phyloP scores from a whole-genome alignment of 1,140 invertebrate genomes.

The Panonychus citri region DNA sequence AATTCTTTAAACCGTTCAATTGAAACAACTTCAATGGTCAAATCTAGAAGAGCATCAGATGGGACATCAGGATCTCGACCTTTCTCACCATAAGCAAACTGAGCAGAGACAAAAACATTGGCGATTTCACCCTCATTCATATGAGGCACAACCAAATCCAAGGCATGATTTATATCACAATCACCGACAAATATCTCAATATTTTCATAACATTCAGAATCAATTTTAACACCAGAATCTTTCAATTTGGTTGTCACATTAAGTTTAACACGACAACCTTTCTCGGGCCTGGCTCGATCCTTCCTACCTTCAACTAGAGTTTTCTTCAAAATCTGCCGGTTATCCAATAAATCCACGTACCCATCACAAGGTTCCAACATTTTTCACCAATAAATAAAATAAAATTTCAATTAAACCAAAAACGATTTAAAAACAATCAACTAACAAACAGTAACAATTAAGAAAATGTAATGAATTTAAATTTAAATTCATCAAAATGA shows the following conservation, averaged over 20 bases:
- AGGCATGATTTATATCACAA: constrained; percentile 36
- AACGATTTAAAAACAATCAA: too few species aligned
- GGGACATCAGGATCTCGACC: constrained; percentile 35
- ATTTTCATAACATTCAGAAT: constrained; percentile 34
- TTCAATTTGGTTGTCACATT: constrained; percentile 38
- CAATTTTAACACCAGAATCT: constrained; percentile 29
- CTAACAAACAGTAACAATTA: too few species aligned
- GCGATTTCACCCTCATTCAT: constrained; percentile 57
- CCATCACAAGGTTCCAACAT: too few species aligned
- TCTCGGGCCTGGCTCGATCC: constrained; percentile 35
- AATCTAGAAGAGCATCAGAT: constrained; percentile 31
- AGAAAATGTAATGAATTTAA: too few species aligned
- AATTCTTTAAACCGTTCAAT: constrained; percentile 35
- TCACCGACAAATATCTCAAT: constrained; percentile 49
- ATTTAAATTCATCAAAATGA: too few species aligned
- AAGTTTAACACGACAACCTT: constrained; percentile 41
- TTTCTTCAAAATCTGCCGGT: constrained; percentile 42
- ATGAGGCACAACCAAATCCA: constrained; percentile 48
- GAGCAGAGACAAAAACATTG: constrained; percentile 37
- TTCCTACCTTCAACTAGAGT: constrained; percentile 27
- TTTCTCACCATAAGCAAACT: constrained; percentile 21
- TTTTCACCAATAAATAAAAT: too few species aligned
- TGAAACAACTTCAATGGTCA: constrained; percentile 41
- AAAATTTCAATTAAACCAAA: too few species aligned
- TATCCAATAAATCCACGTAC: constrained; percentile 45